Base-by-base conservation (phyloP, 2,797 vertebrate genomes). In the Microhierax caerulescens region DNA sequence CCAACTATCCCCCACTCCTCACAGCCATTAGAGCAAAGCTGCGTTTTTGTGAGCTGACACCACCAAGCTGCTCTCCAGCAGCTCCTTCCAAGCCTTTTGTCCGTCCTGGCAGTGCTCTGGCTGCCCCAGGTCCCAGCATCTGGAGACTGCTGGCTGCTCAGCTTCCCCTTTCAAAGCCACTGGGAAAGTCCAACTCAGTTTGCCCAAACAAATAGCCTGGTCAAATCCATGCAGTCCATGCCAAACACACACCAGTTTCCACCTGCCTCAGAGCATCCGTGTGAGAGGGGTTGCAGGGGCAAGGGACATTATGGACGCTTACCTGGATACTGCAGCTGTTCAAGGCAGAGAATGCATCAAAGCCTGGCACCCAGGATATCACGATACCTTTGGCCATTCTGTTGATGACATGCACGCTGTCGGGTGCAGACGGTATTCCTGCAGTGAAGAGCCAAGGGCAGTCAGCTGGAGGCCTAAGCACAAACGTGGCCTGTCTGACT, bases 341-440 rank as follows among this genome's bases (percentile, higher is more conserved):
- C 17, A 99, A 91, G 2, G 98, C 97, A 21, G 99, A 99, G 88
- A 98, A 99, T 1, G 98, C 99, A 24, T 99, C 98, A 1, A 99
- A 98, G 85, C 98, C 99, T 0, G 98, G 99, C 36, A 95, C 98
- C 99, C 99, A 99, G 95, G 98, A 98, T 86, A 99, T 63, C 6
- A 81, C 5, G 2, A 99, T 57, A 48, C 98, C 96, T n/a, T 98
- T 98, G 48, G 98, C 97, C 19, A 98, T 98, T 23, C 95, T 98
- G 72, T 98, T 98, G 34, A 69, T 90, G 74, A 99, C 96, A 3
- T 14, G 92, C 74, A 99, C 64, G 3, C 98, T 64, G 23, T 92
- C 3, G 0, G 98, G 98, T 3, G 98, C 94, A 0, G 72, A 97
- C 7, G 98, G 98, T 48, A 97, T 91, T 61, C 83, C 98, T 98